phyloP scores from a whole-genome alignment of 2,797 vertebrate species.

The Lagorchestes hirsutus region DNA sequence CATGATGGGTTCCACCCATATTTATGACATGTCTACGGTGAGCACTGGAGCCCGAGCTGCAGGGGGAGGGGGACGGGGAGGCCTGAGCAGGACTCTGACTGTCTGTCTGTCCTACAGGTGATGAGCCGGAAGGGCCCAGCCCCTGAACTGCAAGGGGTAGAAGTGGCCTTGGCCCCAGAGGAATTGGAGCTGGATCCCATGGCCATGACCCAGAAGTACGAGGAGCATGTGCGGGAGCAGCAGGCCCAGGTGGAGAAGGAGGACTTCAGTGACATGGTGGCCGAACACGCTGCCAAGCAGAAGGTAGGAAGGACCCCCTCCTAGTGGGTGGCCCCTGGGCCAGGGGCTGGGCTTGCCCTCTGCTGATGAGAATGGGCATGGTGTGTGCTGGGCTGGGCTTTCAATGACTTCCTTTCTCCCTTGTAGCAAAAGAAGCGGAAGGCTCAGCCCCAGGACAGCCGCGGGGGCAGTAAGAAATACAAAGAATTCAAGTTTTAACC shows the following conservation, averaged over 20 bases:
- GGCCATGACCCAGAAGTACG: slow-evolving; percentile 98
- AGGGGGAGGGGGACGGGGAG: slow-evolving; percentile 63
- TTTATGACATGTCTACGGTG: slow-evolving; percentile 93
- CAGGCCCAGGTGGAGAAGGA: slow-evolving; percentile 98
- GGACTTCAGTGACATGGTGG: slow-evolving; percentile 99
- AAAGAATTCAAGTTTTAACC: slow-evolving; percentile 96
- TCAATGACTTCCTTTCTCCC: slow-evolving; percentile 27
- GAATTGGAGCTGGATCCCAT: slow-evolving; percentile 96
- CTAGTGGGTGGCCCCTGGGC: neutral
- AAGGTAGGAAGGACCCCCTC: slow-evolving; percentile 86
- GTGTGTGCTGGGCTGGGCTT: neutral
- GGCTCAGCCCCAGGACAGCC: slow-evolving; percentile 93
- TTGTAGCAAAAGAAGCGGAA: slow-evolving; percentile 95
- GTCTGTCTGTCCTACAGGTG: slow-evolving; percentile 81
- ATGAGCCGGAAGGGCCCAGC: slow-evolving; percentile 89
- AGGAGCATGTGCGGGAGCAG: slow-evolving; percentile 95
- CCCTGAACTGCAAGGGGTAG: slow-evolving; percentile 93
- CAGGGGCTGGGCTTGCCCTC: slow-evolving; percentile 4
- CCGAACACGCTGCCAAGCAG: slow-evolving; percentile 96
- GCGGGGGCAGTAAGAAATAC: slow-evolving; percentile 94
- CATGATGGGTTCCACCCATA: slow-evolving; percentile 97
- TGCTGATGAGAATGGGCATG: slow-evolving; percentile 2
- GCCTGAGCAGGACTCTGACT: neutral
- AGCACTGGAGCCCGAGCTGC: slow-evolving; percentile 76
- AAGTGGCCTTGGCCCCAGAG: slow-evolving; percentile 95